Evolutionary conservation across 2,113 vertebrate species (phyloP), one percentile per base, ranked within the genome.

Genomic region (Coptodon rendalli): DNA sequence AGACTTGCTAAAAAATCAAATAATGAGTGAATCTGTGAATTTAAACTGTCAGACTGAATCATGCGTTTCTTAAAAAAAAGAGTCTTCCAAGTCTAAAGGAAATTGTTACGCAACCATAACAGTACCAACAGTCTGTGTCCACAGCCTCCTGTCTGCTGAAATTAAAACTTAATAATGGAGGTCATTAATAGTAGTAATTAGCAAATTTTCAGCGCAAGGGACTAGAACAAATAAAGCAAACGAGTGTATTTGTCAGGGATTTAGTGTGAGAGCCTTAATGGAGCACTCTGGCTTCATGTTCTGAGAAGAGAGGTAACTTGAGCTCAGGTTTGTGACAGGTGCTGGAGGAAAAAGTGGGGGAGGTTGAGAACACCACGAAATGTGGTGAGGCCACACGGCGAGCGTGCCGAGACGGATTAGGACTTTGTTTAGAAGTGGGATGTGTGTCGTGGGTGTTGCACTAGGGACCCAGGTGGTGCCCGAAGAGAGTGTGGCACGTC

Each of bases 311-410:
- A 86, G 31, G 92, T 94, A 93, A 95, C 92, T 84, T 9, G 86
- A 95, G 88, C 87, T 83, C 87, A 68, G 86, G 79, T 84, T 85
- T 87, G 85, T 84, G 90, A 86, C 94, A 95, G 94, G 92, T 95
- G 93, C 93, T 92, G 85, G 7, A 89, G 78, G 89, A 54, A 68
- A 86, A 48, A 83, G 84, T 73, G 89, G 79, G 81, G 76, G 85
- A 85, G 88, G 91, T 86, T 79, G 17, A 85, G 89, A 79, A 92
- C 87, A 89, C 45, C 17, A 5, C 5, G 2, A 89, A 91, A 92
- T 87, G 81, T 19, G 85, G 73, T 8, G 66, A 80, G 84, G 83
- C 83, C 61, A 66, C 68, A 36, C 17, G 29, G 76, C 5, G 36
- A 86, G 82, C 11, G 24, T 93, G 90, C 88, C 9, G 89, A 90